A percentile compares a stretch with the other conserved stretches of the same genome.
These are phyloP conservation scores for Ganaspis sp. DNA, from an alignment of 1,140 invertebrate species.

Conservation along the genomic window DNA sequence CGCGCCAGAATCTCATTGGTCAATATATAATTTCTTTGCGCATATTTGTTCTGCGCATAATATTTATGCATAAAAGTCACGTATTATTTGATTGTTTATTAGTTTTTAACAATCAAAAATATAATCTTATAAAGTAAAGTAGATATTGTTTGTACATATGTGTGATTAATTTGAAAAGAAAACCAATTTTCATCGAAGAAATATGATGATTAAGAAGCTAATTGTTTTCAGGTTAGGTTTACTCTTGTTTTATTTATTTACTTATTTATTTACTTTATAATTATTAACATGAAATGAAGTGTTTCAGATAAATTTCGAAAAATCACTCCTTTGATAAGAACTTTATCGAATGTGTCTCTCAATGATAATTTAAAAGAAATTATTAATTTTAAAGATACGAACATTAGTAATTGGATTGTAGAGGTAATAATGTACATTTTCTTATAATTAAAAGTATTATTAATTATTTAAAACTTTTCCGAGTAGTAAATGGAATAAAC, in stretches of 20 bases:
- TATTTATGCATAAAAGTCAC: too few species aligned
- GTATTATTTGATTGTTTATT: too few species aligned
- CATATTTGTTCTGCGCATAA: too few species aligned
- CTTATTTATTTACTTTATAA: neutral
- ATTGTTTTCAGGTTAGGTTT: neutral
- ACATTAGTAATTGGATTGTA: constrained; percentile 75
- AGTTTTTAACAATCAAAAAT: too few species aligned
- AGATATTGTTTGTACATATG: neutral
- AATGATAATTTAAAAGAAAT: constrained; percentile 67
- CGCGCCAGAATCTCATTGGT: too few species aligned
- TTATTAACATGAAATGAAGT: neutral
- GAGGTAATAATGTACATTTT: too few species aligned
- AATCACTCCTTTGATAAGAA: neutral
- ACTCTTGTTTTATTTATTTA: neutral
- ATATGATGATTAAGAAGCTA: neutral
- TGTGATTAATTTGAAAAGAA: neutral
- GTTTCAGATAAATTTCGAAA: constrained; percentile 15
- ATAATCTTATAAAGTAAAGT: neutral
- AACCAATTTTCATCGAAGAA: neutral
- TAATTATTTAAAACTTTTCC: constrained; percentile 30
- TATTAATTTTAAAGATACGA: constrained; percentile 68
- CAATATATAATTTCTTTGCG: too few species aligned
- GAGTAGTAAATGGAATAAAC: too few species aligned
- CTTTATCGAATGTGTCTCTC: constrained; percentile 35
- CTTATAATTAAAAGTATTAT: constrained; percentile 39